Conservation (phyloP, 2,797 vertebrate species). For the Anguilla megastoma region DNA sequence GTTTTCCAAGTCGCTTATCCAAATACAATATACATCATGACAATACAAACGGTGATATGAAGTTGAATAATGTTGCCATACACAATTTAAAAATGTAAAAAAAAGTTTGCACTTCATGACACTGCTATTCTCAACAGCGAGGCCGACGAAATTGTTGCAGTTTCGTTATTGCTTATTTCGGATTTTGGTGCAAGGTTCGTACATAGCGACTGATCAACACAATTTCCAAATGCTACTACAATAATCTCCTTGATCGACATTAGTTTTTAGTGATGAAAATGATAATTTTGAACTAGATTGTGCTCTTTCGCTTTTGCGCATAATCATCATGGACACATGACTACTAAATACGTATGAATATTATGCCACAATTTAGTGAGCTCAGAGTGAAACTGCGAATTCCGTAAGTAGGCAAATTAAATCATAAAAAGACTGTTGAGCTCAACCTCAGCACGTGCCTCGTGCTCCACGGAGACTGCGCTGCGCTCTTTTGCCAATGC, state of each 20-base stretch:
- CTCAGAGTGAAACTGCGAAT: background rate
- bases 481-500: slow-evolving; percentile 5
- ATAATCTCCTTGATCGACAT: background rate
- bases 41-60: no score
- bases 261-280: background rate
- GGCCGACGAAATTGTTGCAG: background rate
- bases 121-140: background rate
- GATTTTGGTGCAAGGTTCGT: background rate
- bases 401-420: background rate
- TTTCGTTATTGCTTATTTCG: background rate
- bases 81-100: no score
- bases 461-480: background rate
- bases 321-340: background rate
- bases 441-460: background rate
- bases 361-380: background rate
- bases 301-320: background rate
- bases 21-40: no score
- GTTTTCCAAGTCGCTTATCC: no score
- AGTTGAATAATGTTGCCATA: no score
- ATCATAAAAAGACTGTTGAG: background rate
- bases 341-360: background rate
- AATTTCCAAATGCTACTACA: no score
- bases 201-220: no score
- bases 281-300: background rate
- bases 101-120: no score